These are phyloP conservation scores for Rhynchophorus ferrugineus DNA, from an alignment of 1,140 invertebrate species.

Conservation along the genomic window DNA sequence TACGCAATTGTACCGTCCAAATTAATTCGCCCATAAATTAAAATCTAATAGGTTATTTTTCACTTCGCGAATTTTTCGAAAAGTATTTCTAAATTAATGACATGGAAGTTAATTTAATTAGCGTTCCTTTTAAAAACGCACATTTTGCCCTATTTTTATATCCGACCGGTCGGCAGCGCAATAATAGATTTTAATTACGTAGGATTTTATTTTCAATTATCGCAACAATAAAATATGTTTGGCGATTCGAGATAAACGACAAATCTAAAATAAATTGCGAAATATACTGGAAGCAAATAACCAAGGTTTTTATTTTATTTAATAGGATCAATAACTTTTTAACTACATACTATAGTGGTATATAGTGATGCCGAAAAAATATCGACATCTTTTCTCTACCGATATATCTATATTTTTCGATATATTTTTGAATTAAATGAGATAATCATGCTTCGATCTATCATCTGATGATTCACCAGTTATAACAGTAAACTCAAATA, in stretches of 20 bases:
- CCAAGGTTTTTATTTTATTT: background rate
- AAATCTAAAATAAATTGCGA: background rate
- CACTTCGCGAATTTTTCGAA: background rate
- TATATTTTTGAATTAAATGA: no score
- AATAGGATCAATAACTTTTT: background rate
- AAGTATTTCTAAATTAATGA: background rate
- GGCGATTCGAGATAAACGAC: background rate
- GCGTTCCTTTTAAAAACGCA: background rate
- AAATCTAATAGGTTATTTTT: background rate
- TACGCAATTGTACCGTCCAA: background rate
- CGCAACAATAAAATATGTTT: background rate
- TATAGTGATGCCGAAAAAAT: no score
- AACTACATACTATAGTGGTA: no score
- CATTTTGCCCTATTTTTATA: background rate
- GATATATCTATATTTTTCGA: no score
- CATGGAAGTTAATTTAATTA: background rate
- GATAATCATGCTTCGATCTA: no score
- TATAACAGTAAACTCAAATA: no score
- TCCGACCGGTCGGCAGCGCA: background rate
- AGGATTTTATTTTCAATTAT: background rate
- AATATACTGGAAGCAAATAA: background rate
- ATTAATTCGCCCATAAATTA: background rate
- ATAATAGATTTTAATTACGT: background rate
- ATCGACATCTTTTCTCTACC: no score
- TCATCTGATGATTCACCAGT: no score